A percentile compares a stretch with the other conserved stretches of the same genome.
These are phyloP conservation scores for Eristalinus sepulchralis DNA, from an alignment of 2,888 invertebrate genomes.

Conservation along the genomic window DNA sequence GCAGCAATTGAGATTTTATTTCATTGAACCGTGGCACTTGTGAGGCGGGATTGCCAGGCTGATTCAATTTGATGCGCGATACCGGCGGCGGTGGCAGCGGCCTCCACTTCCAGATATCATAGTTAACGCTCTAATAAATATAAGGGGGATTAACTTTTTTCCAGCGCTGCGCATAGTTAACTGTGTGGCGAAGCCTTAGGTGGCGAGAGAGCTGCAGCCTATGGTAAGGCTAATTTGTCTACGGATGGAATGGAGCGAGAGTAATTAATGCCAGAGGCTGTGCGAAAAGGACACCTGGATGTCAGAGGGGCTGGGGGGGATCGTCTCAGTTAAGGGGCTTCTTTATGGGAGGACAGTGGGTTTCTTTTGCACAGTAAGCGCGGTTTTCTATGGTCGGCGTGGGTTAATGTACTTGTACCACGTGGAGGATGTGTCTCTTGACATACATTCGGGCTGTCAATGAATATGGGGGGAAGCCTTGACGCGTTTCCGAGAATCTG, in stretches of 20 bases:
- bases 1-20: constrained; percentile 36
- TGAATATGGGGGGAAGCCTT: neutral
- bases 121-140: constrained; percentile 57
- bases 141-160: constrained; percentile 22
- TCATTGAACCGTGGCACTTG: constrained; percentile 34
- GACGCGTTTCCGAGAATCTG: neutral
- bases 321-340: constrained; percentile 2
- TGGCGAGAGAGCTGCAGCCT: neutral
- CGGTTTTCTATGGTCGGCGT: neutral
- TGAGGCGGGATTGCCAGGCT: neutral
- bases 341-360: too few species aligned
- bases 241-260: neutral
- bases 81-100: constrained; percentile 25
- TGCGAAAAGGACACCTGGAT: neutral
- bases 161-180: neutral
- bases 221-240: neutral
- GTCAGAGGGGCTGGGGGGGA: neutral
- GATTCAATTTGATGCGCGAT: constrained; percentile 48
- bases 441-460: neutral
- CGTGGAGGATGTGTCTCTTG: neutral
- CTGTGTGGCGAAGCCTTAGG: neutral
- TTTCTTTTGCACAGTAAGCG: neutral
- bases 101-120: constrained; percentile 2
- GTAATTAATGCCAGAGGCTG: neutral
- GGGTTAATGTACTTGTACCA: neutral